Conservation (phyloP, 2,113 vertebrate species). For the Chunga burmeisteri region DNA sequence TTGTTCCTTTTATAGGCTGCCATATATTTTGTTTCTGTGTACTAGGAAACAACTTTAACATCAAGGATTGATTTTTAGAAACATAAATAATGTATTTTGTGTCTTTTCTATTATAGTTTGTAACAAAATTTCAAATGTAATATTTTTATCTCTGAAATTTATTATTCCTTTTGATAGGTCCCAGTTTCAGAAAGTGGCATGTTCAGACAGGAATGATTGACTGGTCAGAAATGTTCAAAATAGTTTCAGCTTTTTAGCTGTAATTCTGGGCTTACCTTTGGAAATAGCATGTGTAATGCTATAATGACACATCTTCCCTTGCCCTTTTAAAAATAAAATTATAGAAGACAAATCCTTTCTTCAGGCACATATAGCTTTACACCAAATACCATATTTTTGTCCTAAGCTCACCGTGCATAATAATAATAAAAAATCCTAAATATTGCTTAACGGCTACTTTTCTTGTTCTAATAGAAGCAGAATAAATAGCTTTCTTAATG, state of each 20-base stretch:
- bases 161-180: conserved; percentile 43
- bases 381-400: not conserved
- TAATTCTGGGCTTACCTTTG: conserved; percentile 22
- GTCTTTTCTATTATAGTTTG: conserved; percentile 45
- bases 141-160: conserved; percentile 55
- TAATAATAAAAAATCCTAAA: not conserved
- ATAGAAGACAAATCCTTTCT: not conserved
- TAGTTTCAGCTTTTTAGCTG: conserved; percentile 32
- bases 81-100: conserved; percentile 55
- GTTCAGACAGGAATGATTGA: conserved; percentile 33
- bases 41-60: conserved; percentile 45
- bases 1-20: conserved; percentile 56
- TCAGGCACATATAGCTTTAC: not conserved
- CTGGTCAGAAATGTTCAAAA: conserved; percentile 45
- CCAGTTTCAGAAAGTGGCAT: conserved; percentile 22
- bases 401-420: not conserved
- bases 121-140: conserved; percentile 32
- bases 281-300: conserved; percentile 23
- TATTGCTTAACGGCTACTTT: not conserved
- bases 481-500: not conserved
- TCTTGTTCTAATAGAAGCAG: not conserved
- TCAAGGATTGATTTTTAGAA: conserved; percentile 44
- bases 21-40: conserved; percentile 65
- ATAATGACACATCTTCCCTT: conserved; percentile 31
- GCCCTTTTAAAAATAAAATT: conserved; percentile 36